phyloP scores from a whole-genome alignment of 1,140 invertebrate species.

The Atopsyche davidsoni region DNA sequence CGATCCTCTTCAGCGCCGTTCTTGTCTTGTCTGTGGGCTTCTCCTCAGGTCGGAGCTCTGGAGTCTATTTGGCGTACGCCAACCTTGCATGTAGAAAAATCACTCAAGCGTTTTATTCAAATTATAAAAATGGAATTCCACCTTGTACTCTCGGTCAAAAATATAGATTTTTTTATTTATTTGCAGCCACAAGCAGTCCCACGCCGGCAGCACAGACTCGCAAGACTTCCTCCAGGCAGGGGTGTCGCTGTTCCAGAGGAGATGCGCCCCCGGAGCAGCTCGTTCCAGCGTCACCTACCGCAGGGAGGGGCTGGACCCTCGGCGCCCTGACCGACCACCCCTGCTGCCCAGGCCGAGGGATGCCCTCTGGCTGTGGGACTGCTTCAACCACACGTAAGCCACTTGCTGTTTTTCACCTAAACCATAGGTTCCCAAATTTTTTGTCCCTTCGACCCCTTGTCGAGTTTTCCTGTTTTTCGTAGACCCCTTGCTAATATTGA shows the following conservation, averaged over 20 bases:
- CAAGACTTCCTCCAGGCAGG: slow-evolving; percentile 55
- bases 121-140: too few relatives aligned
- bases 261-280: slow-evolving; percentile 36
- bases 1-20: too few relatives aligned
- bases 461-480: not conserved
- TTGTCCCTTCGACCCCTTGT: too few relatives aligned
- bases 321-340: slow-evolving; percentile 37
- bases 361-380: slow-evolving; percentile 58
- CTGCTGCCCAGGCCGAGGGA: slow-evolving; percentile 49
- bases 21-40: too few relatives aligned
- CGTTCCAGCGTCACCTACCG: slow-evolving; percentile 48
- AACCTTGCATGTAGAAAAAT: not conserved
- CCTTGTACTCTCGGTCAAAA: too few relatives aligned
- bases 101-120: too few relatives aligned
- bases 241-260: slow-evolving; percentile 49
- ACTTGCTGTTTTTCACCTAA: too few relatives aligned
- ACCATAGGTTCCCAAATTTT: too few relatives aligned
- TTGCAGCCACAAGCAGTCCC: slow-evolving; percentile 16
- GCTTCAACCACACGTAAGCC: slow-evolving; percentile 59
- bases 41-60: too few relatives aligned
- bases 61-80: too few relatives aligned
- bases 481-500: not conserved
- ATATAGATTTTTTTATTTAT: slow-evolving; percentile 5
- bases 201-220: slow-evolving; percentile 10
- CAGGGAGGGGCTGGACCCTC: slow-evolving; percentile 43